Evolutionary conservation across 2,888 invertebrate species (phyloP), one percentile per base, ranked within the genome.

Genomic region (Sinopyrophorus schimmeli): DNA sequence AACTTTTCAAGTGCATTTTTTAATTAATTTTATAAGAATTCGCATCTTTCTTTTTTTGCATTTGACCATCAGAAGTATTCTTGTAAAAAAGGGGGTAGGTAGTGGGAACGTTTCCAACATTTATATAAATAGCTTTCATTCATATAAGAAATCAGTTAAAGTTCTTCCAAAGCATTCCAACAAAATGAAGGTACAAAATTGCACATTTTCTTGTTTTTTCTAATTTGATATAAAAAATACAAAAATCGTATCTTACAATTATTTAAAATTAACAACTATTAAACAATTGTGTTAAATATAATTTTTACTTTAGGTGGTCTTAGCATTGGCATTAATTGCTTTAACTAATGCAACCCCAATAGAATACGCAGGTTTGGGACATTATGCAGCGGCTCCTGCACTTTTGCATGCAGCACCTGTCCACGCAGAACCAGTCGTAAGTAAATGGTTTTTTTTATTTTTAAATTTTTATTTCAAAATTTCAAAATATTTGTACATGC

Each of bases 121-220:
- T 26, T 6, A 20, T 50, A 50, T 50, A 44, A 44, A 50, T 44
- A 43, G 32, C 43, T 38, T 35, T 38, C 43, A 11, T 32, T 44
- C 32, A 16, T 28, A 38, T 2, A 14, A 27, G 20, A 11, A 30
- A 26, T 44, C 24, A 50, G 49, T 50, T 15, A 12, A 11, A 38
- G 20, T 34, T 50, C 14, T 18, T 27, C 17, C 43, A 42, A n/a
- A n/a, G 18, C 42, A 40, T 30, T 31, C 32, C 38, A 31, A 9
- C 44, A 39, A 44, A 50, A 50, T 50, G 49, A 50, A 50, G 44
- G 44, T 50, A 50, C 16, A 32, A 17, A 4, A 17, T 23, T 30
- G 17, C 16, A 28, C 16, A 10, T 7, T 12, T 11, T 2, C 7
- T 27, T 14, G 2, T 7, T 27, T 27, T 9, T 11, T 14, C 20